phyloP scores from a whole-genome alignment of 2,797 vertebrate species.

The Petrocephalus sullivani region DNA sequence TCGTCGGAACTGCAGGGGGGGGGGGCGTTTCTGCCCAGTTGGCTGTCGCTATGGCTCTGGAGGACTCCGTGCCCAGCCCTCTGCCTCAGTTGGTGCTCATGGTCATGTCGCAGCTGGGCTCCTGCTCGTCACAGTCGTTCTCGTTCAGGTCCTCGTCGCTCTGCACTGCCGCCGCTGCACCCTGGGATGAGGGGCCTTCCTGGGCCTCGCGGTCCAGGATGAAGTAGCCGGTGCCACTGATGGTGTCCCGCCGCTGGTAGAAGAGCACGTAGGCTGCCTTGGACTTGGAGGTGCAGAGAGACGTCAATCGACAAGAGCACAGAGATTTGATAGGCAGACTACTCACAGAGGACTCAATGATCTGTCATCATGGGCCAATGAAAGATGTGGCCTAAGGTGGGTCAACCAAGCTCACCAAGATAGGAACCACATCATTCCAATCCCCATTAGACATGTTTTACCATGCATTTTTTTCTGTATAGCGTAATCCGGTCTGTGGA shows the following conservation, averaged over 20 bases:
- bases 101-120: conserved; percentile 76
- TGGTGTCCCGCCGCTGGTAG: conserved; percentile 94
- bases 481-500: not conserved
- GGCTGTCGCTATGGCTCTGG: not conserved
- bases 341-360: not conserved
- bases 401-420: not conserved
- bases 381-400: not conserved
- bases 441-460: not conserved
- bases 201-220: conserved; percentile 81
- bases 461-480: not conserved
- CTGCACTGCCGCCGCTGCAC: conserved; percentile 64
- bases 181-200: conserved; percentile 68
- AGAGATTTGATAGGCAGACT: not conserved
- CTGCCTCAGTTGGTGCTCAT: conserved; percentile 89
- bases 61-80: conserved; percentile 11
- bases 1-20: no score
- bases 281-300: conserved; percentile 62
- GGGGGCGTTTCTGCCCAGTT: not conserved
- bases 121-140: conserved; percentile 71
- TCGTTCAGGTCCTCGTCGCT: conserved; percentile 88
- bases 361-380: not conserved
- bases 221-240: conserved; percentile 93
- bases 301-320: conserved; percentile 7
- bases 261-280: conserved; percentile 97
- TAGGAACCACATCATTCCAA: not conserved